Conservation (phyloP, 2,888 invertebrate species). For the Carpatolechia fugitivella region DNA sequence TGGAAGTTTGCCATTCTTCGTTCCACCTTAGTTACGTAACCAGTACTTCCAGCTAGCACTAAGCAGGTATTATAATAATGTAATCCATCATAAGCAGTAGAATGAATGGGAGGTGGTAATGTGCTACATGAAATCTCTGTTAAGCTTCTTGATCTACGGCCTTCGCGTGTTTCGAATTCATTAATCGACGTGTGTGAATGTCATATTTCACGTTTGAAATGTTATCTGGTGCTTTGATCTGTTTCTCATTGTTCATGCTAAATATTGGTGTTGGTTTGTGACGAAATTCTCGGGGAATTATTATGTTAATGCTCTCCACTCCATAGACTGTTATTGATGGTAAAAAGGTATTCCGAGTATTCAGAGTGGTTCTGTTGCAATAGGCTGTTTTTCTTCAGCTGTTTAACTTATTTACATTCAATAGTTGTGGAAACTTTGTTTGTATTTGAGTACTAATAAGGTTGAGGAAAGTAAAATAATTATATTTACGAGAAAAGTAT, state of each 20-base stretch:
- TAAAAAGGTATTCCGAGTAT: background rate
- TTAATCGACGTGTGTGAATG: constrained; percentile 22
- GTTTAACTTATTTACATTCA: constrained; percentile 50
- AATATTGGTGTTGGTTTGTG: constrained; percentile 2
- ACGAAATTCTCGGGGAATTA: constrained; percentile 1
- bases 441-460: too few species aligned
- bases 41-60: background rate
- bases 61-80: constrained; percentile 3
- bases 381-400: background rate
- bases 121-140: constrained; percentile 19
- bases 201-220: constrained; percentile 22
- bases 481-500: too few species aligned
- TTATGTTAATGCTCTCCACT: background rate
- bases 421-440: too few species aligned
- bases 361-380: background rate
- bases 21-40: constrained; percentile 2
- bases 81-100: constrained; percentile 16
- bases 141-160: constrained; percentile 20
- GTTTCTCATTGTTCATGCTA: constrained; percentile 15
- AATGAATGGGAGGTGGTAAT: constrained; percentile 12
- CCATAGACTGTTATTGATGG: background rate
- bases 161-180: constrained; percentile 26
- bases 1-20: constrained; percentile 3
- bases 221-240: constrained; percentile 17
- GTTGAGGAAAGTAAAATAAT: too few species aligned